Conservation (phyloP, 2,113 vertebrate genomes). For the Accipiter cooperii region DNA sequence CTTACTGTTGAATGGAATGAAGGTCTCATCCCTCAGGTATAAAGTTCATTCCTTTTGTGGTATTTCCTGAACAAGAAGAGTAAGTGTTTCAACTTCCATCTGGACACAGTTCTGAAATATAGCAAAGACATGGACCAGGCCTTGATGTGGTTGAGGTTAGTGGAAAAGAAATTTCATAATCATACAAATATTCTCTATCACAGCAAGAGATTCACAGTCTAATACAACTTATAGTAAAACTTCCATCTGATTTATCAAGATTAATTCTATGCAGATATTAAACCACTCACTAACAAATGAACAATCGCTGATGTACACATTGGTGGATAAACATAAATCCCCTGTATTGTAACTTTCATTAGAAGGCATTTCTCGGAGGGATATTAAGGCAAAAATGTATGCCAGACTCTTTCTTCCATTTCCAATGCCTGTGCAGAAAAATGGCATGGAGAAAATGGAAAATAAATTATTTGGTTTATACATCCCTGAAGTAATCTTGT, state of each 20-base stretch:
- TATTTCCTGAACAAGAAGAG: constrained; percentile 23
- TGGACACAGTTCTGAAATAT: constrained; percentile 46
- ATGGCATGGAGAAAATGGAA: neutral
- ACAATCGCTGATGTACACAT: neutral
- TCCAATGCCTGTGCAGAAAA: neutral
- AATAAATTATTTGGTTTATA: neutral
- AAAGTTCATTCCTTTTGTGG: neutral
- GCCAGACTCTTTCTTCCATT: neutral
- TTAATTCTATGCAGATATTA: neutral
- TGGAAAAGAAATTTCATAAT: constrained; percentile 34
- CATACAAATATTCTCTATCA: constrained; percentile 1
- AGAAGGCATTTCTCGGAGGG: neutral
- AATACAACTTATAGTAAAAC: neutral
- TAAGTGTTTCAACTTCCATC: constrained; percentile 27
- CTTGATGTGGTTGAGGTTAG: constrained; percentile 39
- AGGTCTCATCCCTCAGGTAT: neutral
- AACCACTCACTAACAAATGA: neutral
- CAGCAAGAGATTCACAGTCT: constrained; percentile 18
- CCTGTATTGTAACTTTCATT: neutral
- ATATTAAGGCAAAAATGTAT: neutral
- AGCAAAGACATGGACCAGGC: constrained; percentile 9
- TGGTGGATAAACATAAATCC: neutral
- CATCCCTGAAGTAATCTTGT: neutral
- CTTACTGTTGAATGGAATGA: neutral
- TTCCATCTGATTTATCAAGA: neutral